These are phyloP conservation scores for Tangara arthus DNA, from an alignment of 2,797 vertebrate species.

Conservation along the genomic window DNA sequence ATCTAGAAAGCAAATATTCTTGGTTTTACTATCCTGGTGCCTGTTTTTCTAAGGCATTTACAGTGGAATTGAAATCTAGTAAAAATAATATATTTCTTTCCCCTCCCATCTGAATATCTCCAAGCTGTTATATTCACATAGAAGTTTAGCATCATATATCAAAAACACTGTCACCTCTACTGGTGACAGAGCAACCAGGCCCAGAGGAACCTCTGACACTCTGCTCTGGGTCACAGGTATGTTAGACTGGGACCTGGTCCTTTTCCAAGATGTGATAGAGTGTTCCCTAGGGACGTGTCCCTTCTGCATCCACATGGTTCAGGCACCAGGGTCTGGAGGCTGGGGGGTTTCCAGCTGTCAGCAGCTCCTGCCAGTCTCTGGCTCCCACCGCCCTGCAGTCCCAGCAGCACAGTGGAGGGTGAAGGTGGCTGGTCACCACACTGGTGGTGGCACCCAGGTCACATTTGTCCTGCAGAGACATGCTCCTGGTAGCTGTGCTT, in stretches of 20 bases:
- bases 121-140: not conserved
- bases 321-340: not conserved
- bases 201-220: not conserved
- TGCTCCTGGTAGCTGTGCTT: not conserved
- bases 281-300: not conserved
- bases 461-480: not conserved
- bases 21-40: not conserved
- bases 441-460: not conserved
- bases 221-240: not conserved
- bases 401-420: fast-evolving
- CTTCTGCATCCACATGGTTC: not conserved
- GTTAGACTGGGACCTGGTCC: not conserved
- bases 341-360: not conserved
- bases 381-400: not conserved
- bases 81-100: constrained; percentile 5
- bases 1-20: not conserved
- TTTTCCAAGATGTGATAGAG: not conserved
- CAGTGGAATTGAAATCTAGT: not conserved
- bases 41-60: not conserved
- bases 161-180: not conserved
- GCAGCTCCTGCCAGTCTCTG: not conserved
- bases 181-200: not conserved
- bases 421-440: not conserved
- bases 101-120: not conserved
- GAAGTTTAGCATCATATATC: not conserved